Base-by-base conservation (phyloP, 2,797 vertebrate genomes). In the Jordanella pulchra region DNA sequence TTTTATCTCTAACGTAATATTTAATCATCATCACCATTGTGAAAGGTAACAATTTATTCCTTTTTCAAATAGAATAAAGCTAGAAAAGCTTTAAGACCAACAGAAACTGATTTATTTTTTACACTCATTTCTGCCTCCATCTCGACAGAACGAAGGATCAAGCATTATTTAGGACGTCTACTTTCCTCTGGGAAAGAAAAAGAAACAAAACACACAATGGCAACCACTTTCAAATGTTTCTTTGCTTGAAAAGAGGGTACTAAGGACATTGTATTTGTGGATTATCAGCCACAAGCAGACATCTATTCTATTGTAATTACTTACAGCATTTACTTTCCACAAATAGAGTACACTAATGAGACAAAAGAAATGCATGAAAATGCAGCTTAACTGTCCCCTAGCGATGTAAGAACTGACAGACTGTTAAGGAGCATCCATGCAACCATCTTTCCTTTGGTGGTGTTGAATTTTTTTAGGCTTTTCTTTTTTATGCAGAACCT, bases 151-250 rank as follows among this genome's bases (percentile, higher is more conserved):
- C 17, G 23, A 15, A 44, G 35, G 39, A 63, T 63, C n/a, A 42
- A 44, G 12, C 25, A 42, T 15, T 63, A 44, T 42, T 63, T 42
- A 63, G 23, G 23, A 63, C 60, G 35, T 42, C 21, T 12, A 21
- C 18, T 9, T 35, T 51, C n/a, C 65, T n/a, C 14, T n/a, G 21
- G 13, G 48, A 39, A 39, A 5, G 6, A 39, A 39, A 39, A 39
- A 39, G n/a, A n/a, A n/a, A n/a, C n/a, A n/a, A 67, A 30, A 51
- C 30, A 69, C n/a, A 69, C 53, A 58, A 69, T 45, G 44, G 54
- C 18, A 47, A n/a, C 55, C 23, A 18, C 15, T 32, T 56, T 45
- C n/a, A 56, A 10, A 30, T 28, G 11, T 48, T 48, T 32, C 32
- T 54, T 53, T 39, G 28, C 18, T 67, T 51, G 18, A 32, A 51